A percentile compares a stretch with the other conserved stretches of the same genome.
phyloP scores from a whole-genome alignment of 1,140 invertebrate genomes.

The Zaprionus kolodkinae region DNA sequence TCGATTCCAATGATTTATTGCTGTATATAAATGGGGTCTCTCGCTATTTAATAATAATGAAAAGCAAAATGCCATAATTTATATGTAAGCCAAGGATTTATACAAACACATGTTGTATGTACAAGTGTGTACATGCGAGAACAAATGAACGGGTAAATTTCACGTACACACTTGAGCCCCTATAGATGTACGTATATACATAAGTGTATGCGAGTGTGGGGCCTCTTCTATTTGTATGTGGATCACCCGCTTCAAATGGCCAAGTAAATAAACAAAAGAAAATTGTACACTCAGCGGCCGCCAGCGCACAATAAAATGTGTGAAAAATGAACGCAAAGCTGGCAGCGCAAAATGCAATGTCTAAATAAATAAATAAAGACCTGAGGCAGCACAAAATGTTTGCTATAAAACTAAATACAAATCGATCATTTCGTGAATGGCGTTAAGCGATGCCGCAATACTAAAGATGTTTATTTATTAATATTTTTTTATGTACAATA shows the following conservation, averaged over 20 bases:
- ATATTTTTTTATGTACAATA: not conserved
- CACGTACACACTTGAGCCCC: constrained; percentile 1
- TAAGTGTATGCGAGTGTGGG: constrained; percentile 23
- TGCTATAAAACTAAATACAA: constrained; percentile 71
- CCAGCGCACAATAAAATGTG: constrained; percentile 74
- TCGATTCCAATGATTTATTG: constrained; percentile 74
- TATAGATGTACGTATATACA: not conserved
- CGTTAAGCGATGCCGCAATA: constrained; percentile 18
- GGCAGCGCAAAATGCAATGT: constrained; percentile 62
- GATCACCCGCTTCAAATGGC: constrained; percentile 67
- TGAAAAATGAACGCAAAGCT: constrained; percentile 67
- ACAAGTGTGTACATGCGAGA: not conserved
- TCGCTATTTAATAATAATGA: constrained; percentile 65
- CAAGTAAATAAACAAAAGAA: constrained; percentile 81
- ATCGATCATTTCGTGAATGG: constrained; percentile 65
- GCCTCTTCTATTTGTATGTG: constrained; percentile 55
- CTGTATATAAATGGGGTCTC: constrained; percentile 64
- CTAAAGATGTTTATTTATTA: constrained; percentile 22
- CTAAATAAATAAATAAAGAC: constrained; percentile 68
- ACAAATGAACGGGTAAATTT: not conserved
- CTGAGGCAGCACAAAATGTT: constrained; percentile 43
- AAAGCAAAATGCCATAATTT: constrained; percentile 64
- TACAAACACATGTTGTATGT: constrained; percentile 6
- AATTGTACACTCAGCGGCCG: constrained; percentile 68
- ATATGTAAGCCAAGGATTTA: constrained; percentile 68